A percentile compares a stretch with the other conserved stretches of the same genome.
Conservation (phyloP, 2,113 vertebrate species). For the Amphiprion ocellaris region DNA sequence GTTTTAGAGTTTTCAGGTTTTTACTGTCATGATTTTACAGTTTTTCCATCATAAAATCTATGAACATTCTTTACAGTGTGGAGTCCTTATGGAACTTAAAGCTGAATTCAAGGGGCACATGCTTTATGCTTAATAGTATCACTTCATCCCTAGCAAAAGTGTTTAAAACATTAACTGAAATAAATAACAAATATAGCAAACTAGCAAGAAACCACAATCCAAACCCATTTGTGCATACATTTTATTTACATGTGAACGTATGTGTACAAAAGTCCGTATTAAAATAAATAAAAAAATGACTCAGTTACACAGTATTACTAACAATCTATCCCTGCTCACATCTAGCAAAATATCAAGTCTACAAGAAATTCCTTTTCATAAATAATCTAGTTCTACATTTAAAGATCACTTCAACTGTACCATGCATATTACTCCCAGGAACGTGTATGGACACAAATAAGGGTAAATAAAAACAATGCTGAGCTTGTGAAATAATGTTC, state of each 20-base stretch:
- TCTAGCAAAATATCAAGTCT: conserved; percentile 33
- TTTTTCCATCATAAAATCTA: too few species aligned
- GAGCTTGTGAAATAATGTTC: background rate
- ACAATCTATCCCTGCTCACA: background rate
- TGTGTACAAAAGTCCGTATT: conserved; percentile 70
- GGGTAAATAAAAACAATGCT: background rate
- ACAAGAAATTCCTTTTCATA: background rate
- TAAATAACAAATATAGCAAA: background rate
- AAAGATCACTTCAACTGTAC: background rate
- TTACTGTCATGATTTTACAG: too few species aligned
- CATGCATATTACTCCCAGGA: background rate
- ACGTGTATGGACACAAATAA: background rate
- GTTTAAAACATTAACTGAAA: background rate
- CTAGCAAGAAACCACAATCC: background rate
- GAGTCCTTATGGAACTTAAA: background rate
- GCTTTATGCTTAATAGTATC: background rate
- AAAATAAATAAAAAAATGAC: conserved; percentile 49
- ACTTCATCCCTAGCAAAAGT: background rate
- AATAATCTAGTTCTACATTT: conserved; percentile 1
- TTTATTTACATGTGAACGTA: conserved; percentile 70
- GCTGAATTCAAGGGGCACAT: background rate
- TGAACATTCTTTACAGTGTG: too few species aligned
- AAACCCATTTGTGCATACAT: conserved; percentile 27
- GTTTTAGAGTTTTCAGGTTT: too few species aligned
- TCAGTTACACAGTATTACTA: conserved; percentile 35